Base-by-base conservation (phyloP, 2,113 vertebrate species). In the Brienomyrus longianalis region DNA sequence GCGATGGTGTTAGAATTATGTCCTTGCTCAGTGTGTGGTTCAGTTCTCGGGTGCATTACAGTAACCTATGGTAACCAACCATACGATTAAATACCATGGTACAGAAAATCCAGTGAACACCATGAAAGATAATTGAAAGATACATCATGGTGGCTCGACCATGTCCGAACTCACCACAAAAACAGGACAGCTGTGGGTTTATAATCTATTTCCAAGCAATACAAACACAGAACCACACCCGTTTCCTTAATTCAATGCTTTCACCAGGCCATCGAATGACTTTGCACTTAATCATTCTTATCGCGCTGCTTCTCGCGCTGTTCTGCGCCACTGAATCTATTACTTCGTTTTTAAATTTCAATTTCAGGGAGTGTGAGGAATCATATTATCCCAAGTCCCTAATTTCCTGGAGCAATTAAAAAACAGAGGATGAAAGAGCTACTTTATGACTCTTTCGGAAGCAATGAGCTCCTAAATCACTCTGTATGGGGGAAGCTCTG, bases 341-440 rank as follows among this genome's bases (percentile, higher is more conserved):
- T 86, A 51, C 45, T 86, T 86, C 45, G 27, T n/a, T 86, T 86
- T 86, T 15, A 15, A 27, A 50, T 27, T 86, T 86, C 74, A 80
- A 80, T 86, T 86, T 50, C 23, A 51, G 45, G 45, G 47, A 27
- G 83, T 27, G 48, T 51, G 45, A 27, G 83, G 83, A 48, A 86
- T 27, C 83, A 50, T 86, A 48, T 51, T 86, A 48, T 51, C 45
- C 23, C 83, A 50, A 51, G 21, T n/a, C 21, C 48, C 83, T 50
- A 86, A 86, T 86, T 86, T 86, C 45, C 45, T 23, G 6, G 27
- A 80, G 45, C 62, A 74, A 77, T 88, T 88, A 77, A 88, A 77
- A 51, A 48, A 39, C 45, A 88, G 62, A 77, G 5, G 47, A 88
- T n/a, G 88, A 62, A 66, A 88, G 66, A 13, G 10, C 27, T 3